phyloP scores from a whole-genome alignment of 1,140 invertebrate genomes.

The Lineus longissimus region DNA sequence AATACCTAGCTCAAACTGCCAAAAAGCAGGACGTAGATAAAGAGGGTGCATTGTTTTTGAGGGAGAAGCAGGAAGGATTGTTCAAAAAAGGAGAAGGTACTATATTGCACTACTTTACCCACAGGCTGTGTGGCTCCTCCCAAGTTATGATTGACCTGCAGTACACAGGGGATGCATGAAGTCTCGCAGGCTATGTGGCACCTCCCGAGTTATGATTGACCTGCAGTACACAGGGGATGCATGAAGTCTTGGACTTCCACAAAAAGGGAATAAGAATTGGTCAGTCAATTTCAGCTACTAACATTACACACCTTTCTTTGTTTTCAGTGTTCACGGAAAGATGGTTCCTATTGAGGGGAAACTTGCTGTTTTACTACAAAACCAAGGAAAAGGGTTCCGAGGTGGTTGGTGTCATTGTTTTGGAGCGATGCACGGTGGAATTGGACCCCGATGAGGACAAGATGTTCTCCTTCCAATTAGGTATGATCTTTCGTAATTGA shows the following conservation, averaged over 20 bases:
- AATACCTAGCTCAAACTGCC: slow-evolving; percentile 77
- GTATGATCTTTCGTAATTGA: slow-evolving; percentile 60
- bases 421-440: slow-evolving; percentile 79
- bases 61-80: slow-evolving; percentile 85
- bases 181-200: background rate
- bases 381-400: slow-evolving; percentile 82
- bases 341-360: slow-evolving; percentile 88
- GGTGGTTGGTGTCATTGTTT: slow-evolving; percentile 78
- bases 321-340: slow-evolving; percentile 72
- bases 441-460: slow-evolving; percentile 58
- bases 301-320: slow-evolving; percentile 9
- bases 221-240: background rate
- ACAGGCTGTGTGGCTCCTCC: too few species aligned
- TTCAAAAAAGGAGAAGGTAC: slow-evolving; percentile 80
- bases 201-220: background rate
- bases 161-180: background rate
- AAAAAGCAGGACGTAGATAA: slow-evolving; percentile 80
- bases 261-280: background rate
- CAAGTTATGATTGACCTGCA: slow-evolving; percentile 1
- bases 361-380: slow-evolving; percentile 92
- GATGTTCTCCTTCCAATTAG: slow-evolving; percentile 58
- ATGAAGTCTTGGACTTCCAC: background rate
- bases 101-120: too few species aligned
- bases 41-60: slow-evolving; percentile 81
- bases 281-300: background rate